phyloP scores from a whole-genome alignment of 2,888 invertebrate genomes.

The Lagria hirta region DNA sequence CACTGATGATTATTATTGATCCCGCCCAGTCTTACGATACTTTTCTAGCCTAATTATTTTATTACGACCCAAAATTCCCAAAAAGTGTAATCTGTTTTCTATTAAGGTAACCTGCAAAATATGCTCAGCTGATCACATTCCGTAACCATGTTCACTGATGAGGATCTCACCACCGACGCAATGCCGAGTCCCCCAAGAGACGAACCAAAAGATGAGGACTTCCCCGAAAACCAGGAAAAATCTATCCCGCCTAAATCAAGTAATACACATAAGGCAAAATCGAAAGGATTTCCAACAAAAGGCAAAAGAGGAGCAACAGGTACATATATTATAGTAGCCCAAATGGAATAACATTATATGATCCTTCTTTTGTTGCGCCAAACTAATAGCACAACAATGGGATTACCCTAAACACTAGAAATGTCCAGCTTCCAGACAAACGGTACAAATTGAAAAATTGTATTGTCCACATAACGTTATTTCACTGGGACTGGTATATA shows the following conservation, averaged over 20 bases:
- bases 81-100: no score
- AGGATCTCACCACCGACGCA: conserved; percentile 30
- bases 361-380: not conserved
- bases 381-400: not conserved
- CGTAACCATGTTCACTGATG: conserved; percentile 39
- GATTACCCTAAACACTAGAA: no score
- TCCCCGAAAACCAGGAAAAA: conserved; percentile 6
- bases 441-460: not conserved
- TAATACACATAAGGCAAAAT: no score
- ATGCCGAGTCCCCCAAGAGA: conserved; percentile 28
- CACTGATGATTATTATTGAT: no score
- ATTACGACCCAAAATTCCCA: no score
- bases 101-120: no score
- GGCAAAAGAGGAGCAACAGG: conserved; percentile 25
- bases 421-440: not conserved
- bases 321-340: conserved; percentile 8
- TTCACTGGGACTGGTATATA: no score
- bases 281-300: conserved; percentile 13
- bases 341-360: no score
- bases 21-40: no score
- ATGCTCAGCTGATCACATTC: no score
- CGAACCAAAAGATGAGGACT: conserved; percentile 12
- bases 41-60: no score
- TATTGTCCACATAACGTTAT: not conserved
- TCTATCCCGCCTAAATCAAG: conserved; percentile 6